These are phyloP conservation scores for Chrysolina oricalcia DNA, from an alignment of 2,888 invertebrate genomes.

Conservation along the genomic window DNA sequence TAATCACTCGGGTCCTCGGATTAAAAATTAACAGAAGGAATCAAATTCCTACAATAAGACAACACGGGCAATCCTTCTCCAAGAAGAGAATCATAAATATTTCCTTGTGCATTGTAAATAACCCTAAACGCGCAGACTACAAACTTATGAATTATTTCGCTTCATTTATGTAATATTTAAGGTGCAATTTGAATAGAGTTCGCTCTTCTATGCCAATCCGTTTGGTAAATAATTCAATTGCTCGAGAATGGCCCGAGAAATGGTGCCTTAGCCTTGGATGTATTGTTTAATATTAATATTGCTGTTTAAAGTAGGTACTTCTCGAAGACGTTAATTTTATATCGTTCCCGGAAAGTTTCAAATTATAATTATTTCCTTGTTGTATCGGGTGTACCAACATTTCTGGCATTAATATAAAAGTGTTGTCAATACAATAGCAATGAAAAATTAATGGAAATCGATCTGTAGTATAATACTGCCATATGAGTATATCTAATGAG, in stretches of 20 bases:
- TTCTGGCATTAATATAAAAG: not conserved
- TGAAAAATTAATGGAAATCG: no score
- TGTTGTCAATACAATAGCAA: no score
- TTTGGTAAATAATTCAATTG: conserved; percentile 72
- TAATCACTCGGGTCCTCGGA: conserved; percentile 59
- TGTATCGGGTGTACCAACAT: not conserved
- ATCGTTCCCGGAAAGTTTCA: conserved; percentile 53
- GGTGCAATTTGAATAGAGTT: conserved; percentile 73
- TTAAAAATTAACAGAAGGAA: conserved; percentile 68
- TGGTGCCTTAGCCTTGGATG: conserved; percentile 66
- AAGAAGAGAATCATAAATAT: conserved; percentile 73
- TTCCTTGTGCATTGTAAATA: conserved; percentile 75
- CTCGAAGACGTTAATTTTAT: conserved; percentile 62
- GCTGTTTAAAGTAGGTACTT: conserved; percentile 65
- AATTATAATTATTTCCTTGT: conserved; percentile 29
- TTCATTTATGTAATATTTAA: conserved; percentile 73
- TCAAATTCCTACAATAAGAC: conserved; percentile 70
- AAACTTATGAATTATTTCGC: conserved; percentile 73
- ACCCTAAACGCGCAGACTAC: conserved; percentile 73
- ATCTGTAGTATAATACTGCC: no score
- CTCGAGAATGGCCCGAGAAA: conserved; percentile 70
- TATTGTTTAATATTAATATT: conserved; percentile 69
- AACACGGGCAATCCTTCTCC: conserved; percentile 70
- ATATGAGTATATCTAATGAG: no score
- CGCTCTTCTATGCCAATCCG: conserved; percentile 72